Percentiles rank a stretch among this genome's conserved stretches.
phyloP scores from a whole-genome alignment of 2,888 invertebrate species.

The Hanleya hanleyi region DNA sequence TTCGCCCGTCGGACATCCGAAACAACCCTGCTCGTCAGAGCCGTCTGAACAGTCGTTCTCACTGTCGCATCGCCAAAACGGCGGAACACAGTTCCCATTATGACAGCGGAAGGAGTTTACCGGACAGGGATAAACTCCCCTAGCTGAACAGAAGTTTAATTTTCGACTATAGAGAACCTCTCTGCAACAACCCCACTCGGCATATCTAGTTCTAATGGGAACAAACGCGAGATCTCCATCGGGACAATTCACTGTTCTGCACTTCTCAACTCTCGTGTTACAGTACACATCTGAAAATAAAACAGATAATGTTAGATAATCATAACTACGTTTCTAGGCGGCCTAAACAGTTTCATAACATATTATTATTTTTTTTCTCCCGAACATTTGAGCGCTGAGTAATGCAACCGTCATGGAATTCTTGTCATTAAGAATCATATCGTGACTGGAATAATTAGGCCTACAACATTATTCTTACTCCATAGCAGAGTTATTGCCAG shows the following conservation, averaged over 20 bases:
- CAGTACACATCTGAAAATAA: not conserved
- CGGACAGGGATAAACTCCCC: not conserved
- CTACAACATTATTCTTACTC: too few relatives aligned
- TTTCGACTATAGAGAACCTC: not conserved
- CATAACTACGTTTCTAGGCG: too few relatives aligned
- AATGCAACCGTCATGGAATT: too few relatives aligned
- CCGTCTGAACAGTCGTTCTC: conserved; percentile 3
- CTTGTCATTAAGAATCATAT: too few relatives aligned
- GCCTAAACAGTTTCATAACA: too few relatives aligned
- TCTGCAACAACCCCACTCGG: not conserved
- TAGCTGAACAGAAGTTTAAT: not conserved
- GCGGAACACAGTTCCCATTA: conserved; percentile 1
- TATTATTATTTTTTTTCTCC: too few relatives aligned
- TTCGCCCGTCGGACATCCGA: not conserved
- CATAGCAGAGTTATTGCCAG: too few relatives aligned
- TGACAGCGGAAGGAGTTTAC: not conserved
- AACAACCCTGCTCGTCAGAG: not conserved
- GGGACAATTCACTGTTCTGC: not conserved
- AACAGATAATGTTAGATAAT: too few relatives aligned
- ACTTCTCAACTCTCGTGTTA: not conserved
- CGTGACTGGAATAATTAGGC: too few relatives aligned
- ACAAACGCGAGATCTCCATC: not conserved
- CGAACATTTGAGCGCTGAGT: too few relatives aligned
- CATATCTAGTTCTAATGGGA: not conserved
- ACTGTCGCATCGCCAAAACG: not conserved